Evolutionary conservation across 2,113 vertebrate species (phyloP).

Genomic region (Petaurus breviceps): DNA sequence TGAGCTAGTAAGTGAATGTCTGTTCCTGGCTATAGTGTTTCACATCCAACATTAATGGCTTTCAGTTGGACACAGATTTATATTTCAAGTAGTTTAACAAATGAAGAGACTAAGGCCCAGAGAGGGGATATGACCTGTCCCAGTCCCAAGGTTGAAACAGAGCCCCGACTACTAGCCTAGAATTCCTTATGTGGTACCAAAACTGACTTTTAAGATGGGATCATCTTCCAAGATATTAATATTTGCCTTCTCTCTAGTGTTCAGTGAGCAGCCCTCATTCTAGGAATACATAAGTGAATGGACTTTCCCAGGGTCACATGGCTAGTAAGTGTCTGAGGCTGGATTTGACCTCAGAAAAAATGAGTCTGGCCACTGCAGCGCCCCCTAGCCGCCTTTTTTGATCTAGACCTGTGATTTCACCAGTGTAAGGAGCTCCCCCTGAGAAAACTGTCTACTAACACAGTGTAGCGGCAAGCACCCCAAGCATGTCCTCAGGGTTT

Average conservation of each 20-base stretch:
- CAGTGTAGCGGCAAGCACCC: no score
- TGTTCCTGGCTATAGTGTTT: conserved; percentile 70
- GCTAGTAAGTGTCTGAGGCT: no score
- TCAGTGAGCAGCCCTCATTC: not conserved
- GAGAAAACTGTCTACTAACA: no score
- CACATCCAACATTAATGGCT: conserved; percentile 65
- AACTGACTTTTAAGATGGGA: not conserved
- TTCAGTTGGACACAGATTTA: not conserved
- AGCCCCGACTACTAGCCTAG: not conserved
- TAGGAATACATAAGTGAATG: not conserved
- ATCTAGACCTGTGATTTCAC: no score
- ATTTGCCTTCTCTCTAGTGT: not conserved
- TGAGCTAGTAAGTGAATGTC: conserved; percentile 63
- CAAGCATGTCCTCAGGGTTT: no score
- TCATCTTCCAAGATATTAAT: not conserved
- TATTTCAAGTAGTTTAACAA: not conserved
- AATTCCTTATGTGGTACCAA: not conserved
- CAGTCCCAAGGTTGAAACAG: not conserved
- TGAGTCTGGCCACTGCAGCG: no score
- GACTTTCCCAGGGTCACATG: not conserved
- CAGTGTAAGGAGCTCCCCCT: no score
- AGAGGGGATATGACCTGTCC: not conserved
- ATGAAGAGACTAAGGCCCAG: not conserved
- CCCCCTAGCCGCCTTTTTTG: no score
- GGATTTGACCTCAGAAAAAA: no score